Evolutionary conservation across 2,888 invertebrate species (phyloP).

Genomic region (Cryptus armator): DNA sequence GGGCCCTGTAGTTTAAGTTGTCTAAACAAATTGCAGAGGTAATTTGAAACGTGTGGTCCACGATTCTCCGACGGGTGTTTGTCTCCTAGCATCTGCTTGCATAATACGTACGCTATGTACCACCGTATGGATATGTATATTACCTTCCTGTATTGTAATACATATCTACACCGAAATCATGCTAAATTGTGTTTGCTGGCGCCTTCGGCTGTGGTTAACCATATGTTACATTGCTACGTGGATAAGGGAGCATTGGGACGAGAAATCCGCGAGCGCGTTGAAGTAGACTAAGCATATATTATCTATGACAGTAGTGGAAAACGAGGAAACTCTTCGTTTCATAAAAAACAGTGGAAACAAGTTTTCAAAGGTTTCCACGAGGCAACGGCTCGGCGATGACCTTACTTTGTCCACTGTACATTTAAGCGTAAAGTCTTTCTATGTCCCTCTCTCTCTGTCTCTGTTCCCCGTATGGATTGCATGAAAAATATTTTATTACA

Average conservation of each 20-base stretch:
- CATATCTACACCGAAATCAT: conserved; percentile 19
- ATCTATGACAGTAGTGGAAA: conserved; percentile 38
- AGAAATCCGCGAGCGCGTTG: conserved; percentile 11
- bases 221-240: conserved; percentile 20
- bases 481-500: conserved; percentile 47
- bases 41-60: conserved; percentile 30
- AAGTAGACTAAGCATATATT: conserved; percentile 7
- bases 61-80: background rate
- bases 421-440: background rate
- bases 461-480: background rate
- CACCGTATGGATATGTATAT: background rate
- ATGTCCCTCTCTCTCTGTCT: background rate
- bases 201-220: conserved; percentile 36
- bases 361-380: conserved; percentile 60
- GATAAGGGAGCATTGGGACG: background rate
- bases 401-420: conserved; percentile 35
- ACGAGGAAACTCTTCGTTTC: conserved; percentile 54
- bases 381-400: conserved; percentile 44
- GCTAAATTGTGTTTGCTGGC: conserved; percentile 38
- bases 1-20: conserved; percentile 3
- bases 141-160: background rate
- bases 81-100: conserved; percentile 5
- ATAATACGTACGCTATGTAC: conserved; percentile 3
- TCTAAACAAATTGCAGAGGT: conserved; percentile 28
- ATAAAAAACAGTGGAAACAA: conserved; percentile 29